These are phyloP conservation scores for Rhinichthys osculus DNA, from an alignment of 2,797 vertebrate genomes.

Conservation along the genomic window DNA sequence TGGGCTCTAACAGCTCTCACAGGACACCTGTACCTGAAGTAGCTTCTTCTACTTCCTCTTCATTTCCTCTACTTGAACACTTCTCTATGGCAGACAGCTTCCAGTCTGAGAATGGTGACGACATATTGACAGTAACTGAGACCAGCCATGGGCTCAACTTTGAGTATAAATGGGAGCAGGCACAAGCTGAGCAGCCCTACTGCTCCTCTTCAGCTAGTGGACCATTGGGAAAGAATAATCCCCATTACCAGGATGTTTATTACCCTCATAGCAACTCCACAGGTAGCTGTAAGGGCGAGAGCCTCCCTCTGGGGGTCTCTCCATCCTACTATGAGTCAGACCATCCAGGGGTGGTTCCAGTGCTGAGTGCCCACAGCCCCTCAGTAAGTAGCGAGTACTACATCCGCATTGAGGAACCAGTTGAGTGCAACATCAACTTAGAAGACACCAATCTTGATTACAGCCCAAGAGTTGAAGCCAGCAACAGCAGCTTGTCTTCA, in stretches of 20 bases:
- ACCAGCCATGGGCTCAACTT: constrained; percentile 96
- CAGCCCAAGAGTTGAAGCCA: constrained; percentile 76
- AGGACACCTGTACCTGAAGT: constrained; percentile 75
- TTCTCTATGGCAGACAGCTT: constrained; percentile 86
- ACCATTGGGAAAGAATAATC: constrained; percentile 80
- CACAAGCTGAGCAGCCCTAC: constrained; percentile 84
- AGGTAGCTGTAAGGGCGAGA: constrained; percentile 71
- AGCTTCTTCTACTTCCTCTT: constrained; percentile 78
- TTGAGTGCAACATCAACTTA: constrained; percentile 82
- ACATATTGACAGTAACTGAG: constrained; percentile 94
- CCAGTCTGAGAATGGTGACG: constrained; percentile 88
- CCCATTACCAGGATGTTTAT: constrained; percentile 88
- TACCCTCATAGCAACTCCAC: constrained; percentile 77
- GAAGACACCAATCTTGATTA: constrained; percentile 82
- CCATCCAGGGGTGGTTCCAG: constrained; percentile 87
- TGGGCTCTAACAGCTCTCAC: constrained; percentile 72
- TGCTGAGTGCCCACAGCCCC: constrained; percentile 92
- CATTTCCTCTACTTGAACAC: constrained; percentile 93
- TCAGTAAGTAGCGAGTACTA: constrained; percentile 94
- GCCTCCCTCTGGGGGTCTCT: constrained; percentile 81
- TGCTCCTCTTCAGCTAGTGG: constrained; percentile 81
- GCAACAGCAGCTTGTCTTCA: constrained; percentile 68
- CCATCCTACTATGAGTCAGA: constrained; percentile 88
- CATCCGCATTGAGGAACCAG: constrained; percentile 93
- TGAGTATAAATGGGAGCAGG: constrained; percentile 96